Conservation (phyloP, 2,113 vertebrate genomes). For the Chrysochloris asiatica region DNA sequence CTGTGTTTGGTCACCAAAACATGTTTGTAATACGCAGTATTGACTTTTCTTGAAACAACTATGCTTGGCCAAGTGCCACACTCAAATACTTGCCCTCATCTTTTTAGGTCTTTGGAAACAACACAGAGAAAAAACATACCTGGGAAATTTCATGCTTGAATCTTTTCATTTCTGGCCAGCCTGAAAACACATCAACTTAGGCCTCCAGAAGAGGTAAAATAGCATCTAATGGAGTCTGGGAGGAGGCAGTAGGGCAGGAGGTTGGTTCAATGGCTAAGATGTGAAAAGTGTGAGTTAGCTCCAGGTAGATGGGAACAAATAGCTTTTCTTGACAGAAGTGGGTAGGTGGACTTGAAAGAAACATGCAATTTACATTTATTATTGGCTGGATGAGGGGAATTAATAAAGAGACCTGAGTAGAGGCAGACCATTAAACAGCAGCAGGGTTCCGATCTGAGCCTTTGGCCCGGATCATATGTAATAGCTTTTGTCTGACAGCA, state of each 20-base stretch:
- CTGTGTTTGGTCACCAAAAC: slow-evolving; percentile 73
- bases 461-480: slow-evolving; percentile 46
- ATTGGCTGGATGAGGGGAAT: slow-evolving; percentile 46
- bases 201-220: slow-evolving; percentile 33
- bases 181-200: not conserved
- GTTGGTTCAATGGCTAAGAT: slow-evolving; percentile 35
- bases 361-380: slow-evolving; percentile 76
- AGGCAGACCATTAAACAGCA: slow-evolving; percentile 65
- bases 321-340: slow-evolving; percentile 59
- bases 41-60: slow-evolving; percentile 67
- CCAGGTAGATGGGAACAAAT: slow-evolving; percentile 71
- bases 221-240: slow-evolving; percentile 22
- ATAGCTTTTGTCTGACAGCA: slow-evolving; percentile 53
- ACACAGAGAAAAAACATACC: slow-evolving; percentile 8
- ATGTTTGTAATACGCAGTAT: slow-evolving; percentile 72
- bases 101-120: slow-evolving; percentile 39
- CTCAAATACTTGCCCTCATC: not conserved
- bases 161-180: slow-evolving; percentile 31
- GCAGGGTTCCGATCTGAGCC: slow-evolving; percentile 53
- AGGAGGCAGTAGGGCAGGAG: slow-evolving; percentile 18
- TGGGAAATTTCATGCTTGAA: not conserved
- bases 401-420: slow-evolving; percentile 55
- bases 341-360: slow-evolving; percentile 72
- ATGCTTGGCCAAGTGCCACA: slow-evolving; percentile 56
- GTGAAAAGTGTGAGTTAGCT: slow-evolving; percentile 63